Evolutionary conservation across 2,797 vertebrate genomes (phyloP).

Genomic region (Sorex maritimensis): DNA sequence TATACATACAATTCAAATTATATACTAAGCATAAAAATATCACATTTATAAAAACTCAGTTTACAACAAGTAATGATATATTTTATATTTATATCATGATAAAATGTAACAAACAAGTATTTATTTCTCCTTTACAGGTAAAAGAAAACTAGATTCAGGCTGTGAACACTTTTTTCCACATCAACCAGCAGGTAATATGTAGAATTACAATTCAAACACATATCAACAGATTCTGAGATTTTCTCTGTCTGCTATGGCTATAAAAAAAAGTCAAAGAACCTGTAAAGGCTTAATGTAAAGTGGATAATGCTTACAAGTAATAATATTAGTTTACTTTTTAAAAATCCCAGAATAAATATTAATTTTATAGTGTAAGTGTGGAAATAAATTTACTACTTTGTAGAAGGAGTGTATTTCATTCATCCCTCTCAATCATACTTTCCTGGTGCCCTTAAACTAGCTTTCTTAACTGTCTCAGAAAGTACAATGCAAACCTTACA

Average conservation of each 20-base stretch:
- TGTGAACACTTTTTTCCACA: not conserved
- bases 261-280: not conserved
- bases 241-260: not conserved
- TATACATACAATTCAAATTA: slow-evolving; percentile 28
- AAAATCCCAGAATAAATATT: not conserved
- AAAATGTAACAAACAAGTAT: slow-evolving; percentile 2
- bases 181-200: not conserved
- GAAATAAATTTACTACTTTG: slow-evolving; percentile 11
- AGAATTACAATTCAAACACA: slow-evolving; percentile 27
- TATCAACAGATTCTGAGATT: not conserved
- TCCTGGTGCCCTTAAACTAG: not conserved
- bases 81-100: slow-evolving; percentile 16
- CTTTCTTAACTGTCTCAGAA: not conserved
- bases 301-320: not conserved
- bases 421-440: not conserved
- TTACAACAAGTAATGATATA: slow-evolving; percentile 4
- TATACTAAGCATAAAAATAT: slow-evolving; percentile 33
- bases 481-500: not conserved
- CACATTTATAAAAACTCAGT: slow-evolving; percentile 22
- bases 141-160: not conserved
- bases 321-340: not conserved
- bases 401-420: not conserved
- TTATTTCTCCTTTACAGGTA: not conserved
- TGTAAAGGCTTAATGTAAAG: not conserved
- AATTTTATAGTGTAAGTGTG: not conserved